Evolutionary conservation across 2,888 invertebrate species (phyloP).

Genomic region (Heliconius aoede): DNA sequence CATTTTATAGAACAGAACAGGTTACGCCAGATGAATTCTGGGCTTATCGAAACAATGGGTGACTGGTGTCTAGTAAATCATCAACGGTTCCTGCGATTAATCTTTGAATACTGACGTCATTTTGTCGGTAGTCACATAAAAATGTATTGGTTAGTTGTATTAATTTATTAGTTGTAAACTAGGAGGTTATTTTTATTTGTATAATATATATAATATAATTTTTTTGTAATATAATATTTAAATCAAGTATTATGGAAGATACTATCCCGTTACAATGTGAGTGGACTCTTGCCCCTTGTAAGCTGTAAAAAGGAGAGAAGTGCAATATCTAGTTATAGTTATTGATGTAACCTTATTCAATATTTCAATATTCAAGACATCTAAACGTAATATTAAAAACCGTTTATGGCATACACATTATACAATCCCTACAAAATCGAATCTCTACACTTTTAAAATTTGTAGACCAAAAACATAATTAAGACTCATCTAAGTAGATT

Average conservation of each 20-base stretch:
- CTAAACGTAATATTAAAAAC: too few species aligned
- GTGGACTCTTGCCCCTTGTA: too few species aligned
- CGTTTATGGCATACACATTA: neutral
- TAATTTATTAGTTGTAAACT: neutral
- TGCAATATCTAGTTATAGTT: too few species aligned
- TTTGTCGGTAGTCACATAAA: neutral
- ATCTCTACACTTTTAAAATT: neutral
- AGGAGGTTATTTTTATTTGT: too few species aligned
- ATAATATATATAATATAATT: too few species aligned
- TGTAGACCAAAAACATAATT: neutral
- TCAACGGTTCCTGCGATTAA: slow-evolving; percentile 8
- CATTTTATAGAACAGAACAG: slow-evolving; percentile 51
- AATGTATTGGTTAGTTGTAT: neutral
- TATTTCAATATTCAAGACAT: too few species aligned
- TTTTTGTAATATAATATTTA: too few species aligned
- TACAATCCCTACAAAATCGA: neutral
- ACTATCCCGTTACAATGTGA: too few species aligned
- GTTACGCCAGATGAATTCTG: slow-evolving; percentile 59
- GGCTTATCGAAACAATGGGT: slow-evolving; percentile 44
- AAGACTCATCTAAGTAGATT: neutral
- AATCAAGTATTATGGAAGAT: too few species aligned
- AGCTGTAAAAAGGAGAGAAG: too few species aligned
- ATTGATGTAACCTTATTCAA: too few species aligned
- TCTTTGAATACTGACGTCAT: neutral
- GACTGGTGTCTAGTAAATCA: slow-evolving; percentile 23